phyloP scores from a whole-genome alignment of 2,113 vertebrate genomes.

The Sceloporus undulatus region DNA sequence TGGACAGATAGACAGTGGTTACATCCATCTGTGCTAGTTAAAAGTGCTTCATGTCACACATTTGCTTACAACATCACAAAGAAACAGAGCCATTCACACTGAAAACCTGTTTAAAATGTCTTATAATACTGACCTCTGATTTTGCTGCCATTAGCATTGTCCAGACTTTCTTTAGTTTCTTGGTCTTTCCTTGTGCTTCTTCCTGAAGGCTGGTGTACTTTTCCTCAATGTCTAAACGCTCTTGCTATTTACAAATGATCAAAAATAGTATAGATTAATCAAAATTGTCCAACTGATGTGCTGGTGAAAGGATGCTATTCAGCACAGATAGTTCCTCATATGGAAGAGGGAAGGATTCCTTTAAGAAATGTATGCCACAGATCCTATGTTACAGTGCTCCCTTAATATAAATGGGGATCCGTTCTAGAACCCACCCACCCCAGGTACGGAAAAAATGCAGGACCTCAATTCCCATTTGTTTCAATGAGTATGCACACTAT shows the following conservation, averaged over 20 bases:
- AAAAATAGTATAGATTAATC: slow-evolving; percentile 46
- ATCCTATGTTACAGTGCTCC: not conserved
- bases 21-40: not conserved
- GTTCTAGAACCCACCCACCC: too few species aligned
- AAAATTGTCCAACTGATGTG: slow-evolving; percentile 14
- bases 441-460: too few species aligned
- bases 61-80: not conserved
- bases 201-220: slow-evolving; percentile 99
- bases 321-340: not conserved
- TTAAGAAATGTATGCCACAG: not conserved
- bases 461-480: too few species aligned
- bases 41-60: not conserved
- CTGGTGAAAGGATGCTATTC: not conserved
- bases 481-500: too few species aligned
- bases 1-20: not conserved
- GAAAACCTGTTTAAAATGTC: not conserved
- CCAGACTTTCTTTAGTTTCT: slow-evolving; percentile 99
- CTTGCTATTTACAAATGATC: slow-evolving; percentile 85
- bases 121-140: slow-evolving; percentile 86
- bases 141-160: slow-evolving; percentile 99
- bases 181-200: slow-evolving; percentile 98
- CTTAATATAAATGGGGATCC: too few species aligned
- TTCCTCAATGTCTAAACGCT: slow-evolving; percentile 97
- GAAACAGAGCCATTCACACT: not conserved
- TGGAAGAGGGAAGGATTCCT: not conserved